phyloP scores from a whole-genome alignment of 2,888 invertebrate genomes.

The Steinernema hermaphroditum region DNA sequence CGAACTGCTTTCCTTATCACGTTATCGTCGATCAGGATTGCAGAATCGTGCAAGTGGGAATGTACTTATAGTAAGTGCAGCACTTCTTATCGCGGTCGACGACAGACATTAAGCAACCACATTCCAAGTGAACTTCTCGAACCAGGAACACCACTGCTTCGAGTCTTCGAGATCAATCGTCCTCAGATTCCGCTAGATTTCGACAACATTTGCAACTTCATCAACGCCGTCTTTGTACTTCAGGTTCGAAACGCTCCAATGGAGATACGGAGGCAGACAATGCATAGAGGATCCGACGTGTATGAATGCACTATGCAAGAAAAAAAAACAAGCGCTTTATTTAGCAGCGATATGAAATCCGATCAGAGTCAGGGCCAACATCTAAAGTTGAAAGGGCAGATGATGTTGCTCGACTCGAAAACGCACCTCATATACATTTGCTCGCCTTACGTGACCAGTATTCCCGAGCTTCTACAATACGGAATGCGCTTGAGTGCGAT shows the following conservation, averaged over 20 bases:
- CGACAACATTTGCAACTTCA: conserved; percentile 64
- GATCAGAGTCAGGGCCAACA: conserved; percentile 44
- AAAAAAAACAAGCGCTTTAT: background rate
- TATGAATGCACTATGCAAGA: background rate
- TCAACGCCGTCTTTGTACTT: conserved; percentile 65
- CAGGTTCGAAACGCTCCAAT: conserved; percentile 55
- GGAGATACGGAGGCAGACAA: conserved; percentile 32
- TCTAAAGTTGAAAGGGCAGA: conserved; percentile 62
- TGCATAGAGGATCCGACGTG: conserved; percentile 34
- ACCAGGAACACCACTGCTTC: conserved; percentile 57
- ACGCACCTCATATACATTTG: conserved; percentile 59
- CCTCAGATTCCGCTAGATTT: conserved; percentile 66
- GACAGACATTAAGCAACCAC: conserved; percentile 50
- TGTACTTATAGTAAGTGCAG: conserved; percentile 54
- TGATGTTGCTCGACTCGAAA: conserved; percentile 54
- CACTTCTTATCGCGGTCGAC: background rate
- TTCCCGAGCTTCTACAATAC: conserved; percentile 61
- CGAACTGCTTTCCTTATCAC: conserved; percentile 55
- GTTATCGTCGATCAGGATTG: conserved; percentile 63
- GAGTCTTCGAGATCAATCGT: conserved; percentile 59
- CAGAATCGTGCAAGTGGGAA: conserved; percentile 60
- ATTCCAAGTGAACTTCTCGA: conserved; percentile 56
- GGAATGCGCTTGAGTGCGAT: conserved; percentile 60
- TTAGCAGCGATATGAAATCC: conserved; percentile 30
- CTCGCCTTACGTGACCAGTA: conserved; percentile 64